phyloP scores from a whole-genome alignment of 2,113 vertebrate genomes.

The Pristiophorus japonicus region DNA sequence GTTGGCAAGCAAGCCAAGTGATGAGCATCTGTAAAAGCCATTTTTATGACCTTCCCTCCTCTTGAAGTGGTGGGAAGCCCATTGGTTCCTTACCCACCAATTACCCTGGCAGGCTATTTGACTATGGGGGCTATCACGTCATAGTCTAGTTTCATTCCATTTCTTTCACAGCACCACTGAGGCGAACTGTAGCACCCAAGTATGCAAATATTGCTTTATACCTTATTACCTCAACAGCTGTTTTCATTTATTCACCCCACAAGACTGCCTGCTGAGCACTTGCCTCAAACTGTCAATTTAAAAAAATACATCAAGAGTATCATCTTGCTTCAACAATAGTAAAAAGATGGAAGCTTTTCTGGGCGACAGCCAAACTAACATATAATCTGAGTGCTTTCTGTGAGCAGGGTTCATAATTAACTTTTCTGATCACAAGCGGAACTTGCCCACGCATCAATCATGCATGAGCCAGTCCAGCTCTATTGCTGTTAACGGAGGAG shows the following conservation, averaged over 20 bases:
- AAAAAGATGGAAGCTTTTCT: slow-evolving; percentile 11
- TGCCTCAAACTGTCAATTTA: background rate
- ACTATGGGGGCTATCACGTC: background rate
- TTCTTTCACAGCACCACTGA: background rate
- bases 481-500: background rate
- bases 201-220: background rate
- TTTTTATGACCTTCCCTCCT: background rate
- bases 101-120: background rate
- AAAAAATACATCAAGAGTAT: background rate
- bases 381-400: background rate
- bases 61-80: background rate
- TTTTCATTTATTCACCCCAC: background rate
- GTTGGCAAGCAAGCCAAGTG: background rate
- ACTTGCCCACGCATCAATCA: background rate
- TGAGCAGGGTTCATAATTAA: background rate
- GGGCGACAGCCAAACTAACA: background rate
- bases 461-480: too few relatives aligned
- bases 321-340: background rate
- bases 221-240: background rate
- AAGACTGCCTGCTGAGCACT: background rate
- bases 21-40: background rate
- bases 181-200: background rate
- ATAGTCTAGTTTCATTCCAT: background rate
- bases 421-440: background rate
- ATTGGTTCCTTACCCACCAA: background rate